Base-by-base conservation (phyloP, 2,888 invertebrate species). In the Philaethria dido region DNA sequence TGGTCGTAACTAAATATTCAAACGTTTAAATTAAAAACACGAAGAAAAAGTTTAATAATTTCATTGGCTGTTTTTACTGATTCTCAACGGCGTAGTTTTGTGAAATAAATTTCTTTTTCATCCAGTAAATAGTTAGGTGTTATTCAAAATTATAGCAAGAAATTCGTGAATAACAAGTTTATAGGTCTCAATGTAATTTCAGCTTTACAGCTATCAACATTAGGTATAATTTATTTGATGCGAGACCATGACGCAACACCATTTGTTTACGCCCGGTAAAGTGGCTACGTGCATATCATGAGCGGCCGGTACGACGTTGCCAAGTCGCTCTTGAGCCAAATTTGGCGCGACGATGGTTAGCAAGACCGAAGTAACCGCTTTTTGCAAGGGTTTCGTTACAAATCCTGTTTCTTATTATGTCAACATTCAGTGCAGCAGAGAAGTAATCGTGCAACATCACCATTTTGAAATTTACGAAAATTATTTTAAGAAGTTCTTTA, bases 311-410 rank as follows among this genome's bases (percentile, higher is more conserved):
- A 59, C 70, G 80, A 78, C 84, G 89, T 89, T 87, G 90, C 89
- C 89, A 89, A 87, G 82, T 85, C 83, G 84, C 82, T 84, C 83
- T 81, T 85, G 85, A 78, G 86, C 88, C 88, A 86, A 89, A 88
- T 88, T 87, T 84, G 85, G 84, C 80, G 78, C 77, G 82, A 76
- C 76, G 79, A 77, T 82, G 81, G 81, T 83, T 80, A 82, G 75
- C 80, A 76, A 76, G 74, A 78, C 71, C 78, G 79, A 75, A 80
- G 64, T 64, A 77, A 78, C 79, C 75, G 79, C 77, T 86, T 85
- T 87, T 86, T 72, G 64, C 60, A 47, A 65, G 39, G 55, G 33
- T 63, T 59, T 66, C 66, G 33, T 63, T 69, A 61, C 65, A 50
- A 69, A 69, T 69, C 69, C 66, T 66, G 72, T 73, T 72, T 70